A percentile compares a stretch with the other conserved stretches of the same genome.
phyloP scores from a whole-genome alignment of 2,888 invertebrate species.

The Doris montereyensis region DNA sequence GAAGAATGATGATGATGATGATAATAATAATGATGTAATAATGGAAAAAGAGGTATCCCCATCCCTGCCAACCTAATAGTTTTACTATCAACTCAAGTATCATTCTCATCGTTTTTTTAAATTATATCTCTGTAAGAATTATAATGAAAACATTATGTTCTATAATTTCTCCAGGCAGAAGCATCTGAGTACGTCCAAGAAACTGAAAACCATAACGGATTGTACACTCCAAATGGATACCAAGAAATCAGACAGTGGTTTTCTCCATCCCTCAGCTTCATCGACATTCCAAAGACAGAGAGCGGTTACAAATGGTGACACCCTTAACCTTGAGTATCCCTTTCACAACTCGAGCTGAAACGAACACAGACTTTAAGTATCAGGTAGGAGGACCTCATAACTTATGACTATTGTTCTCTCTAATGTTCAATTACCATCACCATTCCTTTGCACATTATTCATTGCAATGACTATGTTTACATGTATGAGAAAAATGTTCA shows the following conservation, averaged over 20 bases:
- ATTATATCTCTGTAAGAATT: too few species aligned
- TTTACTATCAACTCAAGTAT: too few species aligned
- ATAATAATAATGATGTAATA: too few species aligned
- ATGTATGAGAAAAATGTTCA: too few species aligned
- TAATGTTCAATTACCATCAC: background rate
- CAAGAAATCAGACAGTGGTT: slow-evolving; percentile 55
- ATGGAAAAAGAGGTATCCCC: too few species aligned
- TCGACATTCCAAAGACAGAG: slow-evolving; percentile 56
- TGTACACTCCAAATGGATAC: slow-evolving; percentile 45
- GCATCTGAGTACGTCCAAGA: slow-evolving; percentile 28
- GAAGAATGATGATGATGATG: too few species aligned
- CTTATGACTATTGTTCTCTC: background rate
- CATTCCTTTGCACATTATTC: background rate
- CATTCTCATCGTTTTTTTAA: too few species aligned
- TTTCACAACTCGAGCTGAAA: slow-evolving; percentile 53
- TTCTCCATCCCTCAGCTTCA: slow-evolving; percentile 61
- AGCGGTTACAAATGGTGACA: slow-evolving; percentile 50
- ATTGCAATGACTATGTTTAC: too few species aligned
- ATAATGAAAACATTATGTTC: too few species aligned
- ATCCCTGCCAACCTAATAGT: background rate
- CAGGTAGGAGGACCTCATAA: slow-evolving; percentile 52
- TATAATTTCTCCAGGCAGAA: slow-evolving; percentile 35
- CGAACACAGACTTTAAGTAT: slow-evolving; percentile 47
- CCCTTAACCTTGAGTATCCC: slow-evolving; percentile 51
- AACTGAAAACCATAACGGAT: slow-evolving; percentile 3